Evolutionary conservation across 2,113 vertebrate species (phyloP).

Genomic region (Chaenogobius annularis): DNA sequence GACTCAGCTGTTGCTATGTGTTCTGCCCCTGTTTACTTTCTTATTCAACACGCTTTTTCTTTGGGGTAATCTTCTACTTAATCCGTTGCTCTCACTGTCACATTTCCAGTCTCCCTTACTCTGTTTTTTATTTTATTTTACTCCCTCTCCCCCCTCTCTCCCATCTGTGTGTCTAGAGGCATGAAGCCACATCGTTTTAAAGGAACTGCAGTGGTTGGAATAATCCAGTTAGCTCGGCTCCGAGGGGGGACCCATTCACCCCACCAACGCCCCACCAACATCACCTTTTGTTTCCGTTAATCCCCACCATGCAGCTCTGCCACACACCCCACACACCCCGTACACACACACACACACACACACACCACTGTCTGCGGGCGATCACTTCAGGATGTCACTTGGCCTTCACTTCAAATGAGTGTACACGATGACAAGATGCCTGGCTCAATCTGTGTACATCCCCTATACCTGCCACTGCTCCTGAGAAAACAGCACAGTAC

Average conservation of each 20-base stretch:
- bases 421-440: slow-evolving; percentile 26
- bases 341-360: not conserved
- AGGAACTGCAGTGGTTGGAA: slow-evolving; percentile 29
- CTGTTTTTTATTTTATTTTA: not conserved
- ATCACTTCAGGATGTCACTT: slow-evolving; percentile 11
- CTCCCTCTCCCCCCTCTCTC: not conserved
- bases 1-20: not conserved
- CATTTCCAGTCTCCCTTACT: slow-evolving; percentile 10
- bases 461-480: not conserved
- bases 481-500: too few species aligned
- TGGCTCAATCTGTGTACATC: slow-evolving; percentile 13
- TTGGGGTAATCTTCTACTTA: slow-evolving; percentile 31
- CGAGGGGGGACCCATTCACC: slow-evolving; percentile 27
- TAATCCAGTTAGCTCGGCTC: slow-evolving; percentile 59
- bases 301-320: slow-evolving; percentile 27
- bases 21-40: slow-evolving; percentile 3
- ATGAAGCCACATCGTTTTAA: slow-evolving; percentile 38
- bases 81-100: slow-evolving; percentile 10
- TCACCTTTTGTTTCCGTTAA: slow-evolving; percentile 55
- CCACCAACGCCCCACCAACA: slow-evolving; percentile 19
- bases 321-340: too few species aligned
- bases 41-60: slow-evolving; percentile 8
- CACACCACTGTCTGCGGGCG: slow-evolving; percentile 4
- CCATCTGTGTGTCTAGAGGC: slow-evolving; percentile 47
- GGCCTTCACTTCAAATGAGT: slow-evolving; percentile 14